Base-by-base conservation (phyloP, 2,888 invertebrate genomes). In the Lepidocyrtoides sp. region DNA sequence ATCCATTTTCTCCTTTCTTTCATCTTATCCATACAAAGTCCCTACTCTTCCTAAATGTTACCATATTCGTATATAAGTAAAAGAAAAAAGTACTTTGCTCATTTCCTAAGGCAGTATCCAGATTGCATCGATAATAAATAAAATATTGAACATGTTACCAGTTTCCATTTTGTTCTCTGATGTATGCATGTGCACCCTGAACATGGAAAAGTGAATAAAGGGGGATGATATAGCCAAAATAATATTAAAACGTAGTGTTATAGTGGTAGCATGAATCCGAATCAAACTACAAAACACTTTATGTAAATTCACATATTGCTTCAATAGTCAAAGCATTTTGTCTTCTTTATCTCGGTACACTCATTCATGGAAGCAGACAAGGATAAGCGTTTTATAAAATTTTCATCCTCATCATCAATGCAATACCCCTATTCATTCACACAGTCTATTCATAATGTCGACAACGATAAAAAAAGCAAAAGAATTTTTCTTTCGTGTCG, bases 41-140 rank as follows among this genome's bases (percentile, higher is more conserved):
- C 36, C 23, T 81, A 29, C 41, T 36, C 12, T 29, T 3, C 14
- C 12, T 29, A 29, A 29, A 29, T n/a, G 29, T 12, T 7, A 36
- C 36, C 36, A 36, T 7, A 20, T 20, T 7, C 36, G 7, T 7
- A 20, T 20, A 4, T 17, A 57, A 0, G 17, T 17, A 23, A 23
- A 51, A 26, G 36, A 79, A 79, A 57, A 66, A 83, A 4, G 7
- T 48, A 44, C 20, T 29, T 79, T 77, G 54, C 26, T 63, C 36
- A 20, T 69, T 63, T 82, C 88, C 82, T 69, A 75, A 89, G 88
- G 88, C 88, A 89, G 88, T 89, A 23, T 89, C 88, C 88, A 89
- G 88, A 89, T 89, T 89, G 88, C 88, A 89, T 89, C 82, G 57
- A 82, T 82, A 89, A 89, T 89, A 89, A 89, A 89, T 89, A 89